Evolutionary conservation across 2,888 invertebrate genomes (phyloP), one percentile per base, ranked within the genome.

Genomic region (Troglohyphantes excavatus): DNA sequence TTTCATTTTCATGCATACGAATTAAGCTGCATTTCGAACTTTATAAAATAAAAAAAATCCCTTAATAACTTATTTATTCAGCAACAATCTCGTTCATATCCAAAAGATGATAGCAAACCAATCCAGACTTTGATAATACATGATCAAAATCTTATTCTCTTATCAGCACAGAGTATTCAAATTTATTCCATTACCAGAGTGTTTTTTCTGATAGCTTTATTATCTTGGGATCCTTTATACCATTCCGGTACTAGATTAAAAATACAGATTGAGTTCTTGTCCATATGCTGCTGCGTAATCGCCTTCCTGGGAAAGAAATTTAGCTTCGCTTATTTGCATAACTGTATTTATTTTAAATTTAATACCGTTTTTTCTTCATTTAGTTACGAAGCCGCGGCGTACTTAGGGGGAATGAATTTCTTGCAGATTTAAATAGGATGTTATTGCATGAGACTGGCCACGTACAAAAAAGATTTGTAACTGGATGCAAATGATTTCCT

Each of bases 1-100:
- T 89, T 89, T 82, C 82, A 89, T 89, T 89, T 89, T 76, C 82
- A 89, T 89, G 88, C 82, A 89, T 83, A 82, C 61, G 76, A 82
- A 89, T 89, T 89, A 89, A 75, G 39, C 61, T 17, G n/a, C n/a
- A n/a, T n/a, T 13, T 1, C 19, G 26, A 65, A n/a, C 72, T 59
- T 21, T 27, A 23, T 6, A 29, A 59, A 21, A 21, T 21, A 79
- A 75, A 70, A 68, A 68, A 21, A 53, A 33, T 19, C 33, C 39
- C 39, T 73, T 82, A 82, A 82, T 76, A 89, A 89, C 88, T 76
- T 89, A 82, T 89, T 89, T 82, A 89, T 89, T 82, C 88, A 82
- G 53, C 67, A 75, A 26, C 68, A 82, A 82, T 82, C 88, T 76
- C 17, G 82, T 68, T 43, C 82, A 61, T 75, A 65, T 82, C 70